Base-by-base conservation (phyloP, 2,113 vertebrate species). In the Bostrychus sinensis region DNA sequence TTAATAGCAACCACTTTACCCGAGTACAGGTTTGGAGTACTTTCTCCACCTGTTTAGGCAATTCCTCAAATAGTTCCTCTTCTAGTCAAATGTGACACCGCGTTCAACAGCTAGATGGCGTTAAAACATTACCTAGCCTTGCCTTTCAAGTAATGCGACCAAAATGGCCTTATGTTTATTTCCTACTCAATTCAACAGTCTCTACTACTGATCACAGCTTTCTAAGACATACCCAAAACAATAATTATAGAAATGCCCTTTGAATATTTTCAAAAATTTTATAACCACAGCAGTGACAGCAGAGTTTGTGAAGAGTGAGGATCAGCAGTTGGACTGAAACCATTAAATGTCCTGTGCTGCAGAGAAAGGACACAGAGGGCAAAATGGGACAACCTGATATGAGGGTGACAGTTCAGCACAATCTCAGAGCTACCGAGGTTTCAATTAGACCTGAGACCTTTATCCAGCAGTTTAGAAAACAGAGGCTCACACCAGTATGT, bases 31-130 rank as follows among this genome's bases (percentile, higher is more conserved):
- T n/a, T n/a, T 38, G 36, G 9, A 10, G 14, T 38, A 42, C 19
- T 20, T 19, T 17, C 39, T 20, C 8, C n/a, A n/a, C n/a, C n/a
- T n/a, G n/a, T n/a, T n/a, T n/a, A n/a, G n/a, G n/a, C n/a, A n/a
- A n/a, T n/a, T n/a, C n/a, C n/a, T n/a, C n/a, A n/a, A n/a, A n/a
- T n/a, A n/a, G n/a, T n/a, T n/a, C n/a, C n/a, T n/a, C n/a, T n/a
- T n/a, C n/a, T n/a, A n/a, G n/a, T 20, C 6, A 53, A 38, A 39
- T 67, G 85, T 85, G 68, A 67, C 50, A 73, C 82, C 7, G 1
- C 4, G 12, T 46, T 3, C 6, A 3, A 46, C 82, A 85, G 82
- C 81, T 68, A 89, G 89, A 82, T 86, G 87, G 67, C 72, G n/a
- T 26, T 69, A 82, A 66, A 81, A 58, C 42, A 64, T 55, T 32